A percentile compares a stretch with the other conserved stretches of the same genome.
phyloP scores from a whole-genome alignment of 2,797 vertebrate species.

The Craterocephalus amniculus region DNA sequence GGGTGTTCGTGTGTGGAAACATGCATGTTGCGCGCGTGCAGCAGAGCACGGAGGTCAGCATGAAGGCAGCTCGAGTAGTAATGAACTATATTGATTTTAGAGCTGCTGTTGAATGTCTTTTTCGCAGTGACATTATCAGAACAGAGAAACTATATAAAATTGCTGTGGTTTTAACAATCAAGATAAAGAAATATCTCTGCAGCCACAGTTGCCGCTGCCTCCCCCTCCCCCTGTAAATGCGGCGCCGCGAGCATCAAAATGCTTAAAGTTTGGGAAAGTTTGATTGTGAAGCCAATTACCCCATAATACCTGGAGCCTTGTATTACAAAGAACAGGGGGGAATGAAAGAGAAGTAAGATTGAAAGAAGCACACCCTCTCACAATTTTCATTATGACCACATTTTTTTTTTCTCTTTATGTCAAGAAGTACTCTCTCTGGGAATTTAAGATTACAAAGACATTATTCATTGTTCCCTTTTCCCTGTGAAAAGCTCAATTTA shows the following conservation, averaged over 20 bases:
- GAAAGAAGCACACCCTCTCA: slow-evolving; percentile 71
- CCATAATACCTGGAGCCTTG: slow-evolving; percentile 76
- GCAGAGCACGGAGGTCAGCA: slow-evolving; percentile 73
- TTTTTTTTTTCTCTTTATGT: slow-evolving; percentile 77
- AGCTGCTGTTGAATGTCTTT: slow-evolving; percentile 83
- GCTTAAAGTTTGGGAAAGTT: slow-evolving; percentile 82
- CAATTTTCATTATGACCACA: slow-evolving; percentile 75
- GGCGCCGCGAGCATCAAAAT: slow-evolving; percentile 63
- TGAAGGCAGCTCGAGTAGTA: slow-evolving; percentile 81
- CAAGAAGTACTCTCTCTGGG: slow-evolving; percentile 74
- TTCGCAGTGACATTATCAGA: slow-evolving; percentile 82
- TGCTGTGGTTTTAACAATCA: slow-evolving; percentile 85
- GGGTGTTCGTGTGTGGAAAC: slow-evolving; percentile 30
- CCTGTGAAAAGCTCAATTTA: slow-evolving; percentile 75
- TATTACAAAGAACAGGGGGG: slow-evolving; percentile 75
- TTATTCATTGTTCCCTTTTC: slow-evolving; percentile 76
- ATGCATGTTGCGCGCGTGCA: slow-evolving; percentile 42
- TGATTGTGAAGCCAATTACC: slow-evolving; percentile 83
- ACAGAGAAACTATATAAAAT: slow-evolving; percentile 85
- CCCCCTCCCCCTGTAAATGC: slow-evolving; percentile 54
- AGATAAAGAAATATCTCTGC: slow-evolving; percentile 83
- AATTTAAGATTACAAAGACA: slow-evolving; percentile 81
- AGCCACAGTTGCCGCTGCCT: slow-evolving; percentile 69
- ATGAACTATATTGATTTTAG: slow-evolving; percentile 89
- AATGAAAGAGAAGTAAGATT: slow-evolving; percentile 70